Evolutionary conservation across 2,888 invertebrate species (phyloP).

Genomic region (Cenopis cana): DNA sequence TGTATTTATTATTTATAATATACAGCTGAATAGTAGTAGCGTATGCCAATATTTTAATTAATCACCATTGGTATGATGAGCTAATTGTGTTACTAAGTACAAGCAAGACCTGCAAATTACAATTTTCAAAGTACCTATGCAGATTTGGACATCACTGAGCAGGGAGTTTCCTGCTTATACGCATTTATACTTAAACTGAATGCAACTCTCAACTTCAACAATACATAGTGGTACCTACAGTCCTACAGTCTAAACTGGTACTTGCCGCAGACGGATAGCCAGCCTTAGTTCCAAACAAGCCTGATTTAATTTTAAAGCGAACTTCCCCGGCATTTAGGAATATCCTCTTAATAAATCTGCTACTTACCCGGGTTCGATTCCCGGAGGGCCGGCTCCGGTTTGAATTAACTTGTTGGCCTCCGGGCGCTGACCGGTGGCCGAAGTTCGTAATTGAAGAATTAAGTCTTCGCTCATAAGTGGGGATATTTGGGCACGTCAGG

Average conservation of each 20-base stretch:
- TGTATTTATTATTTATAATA: no score
- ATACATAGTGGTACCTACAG: conserved; percentile 13
- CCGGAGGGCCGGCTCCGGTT: conserved; percentile 68
- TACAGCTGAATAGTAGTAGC: no score
- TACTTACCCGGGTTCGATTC: conserved; percentile 78
- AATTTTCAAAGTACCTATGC: no score
- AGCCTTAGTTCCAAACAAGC: conserved; percentile 73
- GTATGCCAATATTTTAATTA: no score
- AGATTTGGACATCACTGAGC: no score
- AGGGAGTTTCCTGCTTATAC: conserved; percentile 2
- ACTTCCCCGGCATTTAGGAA: conserved; percentile 66
- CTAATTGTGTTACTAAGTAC: neutral
- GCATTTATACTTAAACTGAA: neutral
- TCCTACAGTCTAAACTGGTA: conserved; percentile 54
- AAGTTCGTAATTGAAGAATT: conserved; percentile 68
- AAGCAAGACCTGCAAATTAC: no score
- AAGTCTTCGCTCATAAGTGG: conserved; percentile 51
- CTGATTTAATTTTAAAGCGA: conserved; percentile 79
- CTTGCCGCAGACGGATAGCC: conserved; percentile 66
- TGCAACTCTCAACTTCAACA: conserved; percentile 12
- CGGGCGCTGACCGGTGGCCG: conserved; percentile 69
- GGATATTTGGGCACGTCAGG: conserved; percentile 7
- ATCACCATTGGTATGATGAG: no score
- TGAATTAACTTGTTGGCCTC: conserved; percentile 74
- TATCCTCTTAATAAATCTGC: conserved; percentile 82